Conservation (phyloP, 2,888 invertebrate species). For the Gastrophysa polygoni region DNA sequence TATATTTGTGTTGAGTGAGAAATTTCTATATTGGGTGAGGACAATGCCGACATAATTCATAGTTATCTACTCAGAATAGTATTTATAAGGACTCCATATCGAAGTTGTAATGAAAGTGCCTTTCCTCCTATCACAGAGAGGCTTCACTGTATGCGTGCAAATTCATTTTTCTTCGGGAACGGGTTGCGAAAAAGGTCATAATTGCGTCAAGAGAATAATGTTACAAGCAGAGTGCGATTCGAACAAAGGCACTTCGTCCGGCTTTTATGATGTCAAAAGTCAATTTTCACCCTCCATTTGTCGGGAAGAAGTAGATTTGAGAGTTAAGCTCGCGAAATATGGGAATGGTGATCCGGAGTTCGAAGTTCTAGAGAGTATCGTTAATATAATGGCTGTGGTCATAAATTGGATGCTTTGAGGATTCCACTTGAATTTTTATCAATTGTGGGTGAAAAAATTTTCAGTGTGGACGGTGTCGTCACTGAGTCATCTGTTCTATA, state of each 20-base stretch:
- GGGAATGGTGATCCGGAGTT: constrained; percentile 29
- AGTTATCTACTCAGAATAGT: too few relatives aligned
- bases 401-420: background rate
- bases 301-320: constrained; percentile 48
- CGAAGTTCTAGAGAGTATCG: constrained; percentile 29
- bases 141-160: background rate
- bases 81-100: too few relatives aligned
- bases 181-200: constrained; percentile 26
- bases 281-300: constrained; percentile 59
- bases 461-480: too few relatives aligned
- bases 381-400: constrained; percentile 38
- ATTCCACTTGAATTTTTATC: background rate
- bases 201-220: constrained; percentile 45
- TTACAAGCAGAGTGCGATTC: constrained; percentile 45
- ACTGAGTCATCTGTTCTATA: too few relatives aligned
- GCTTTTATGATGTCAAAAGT: constrained; percentile 56
- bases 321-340: constrained; percentile 51
- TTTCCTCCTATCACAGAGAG: too few relatives aligned
- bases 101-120: too few relatives aligned
- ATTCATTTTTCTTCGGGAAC: background rate
- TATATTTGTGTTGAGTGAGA: too few relatives aligned
- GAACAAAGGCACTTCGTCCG: constrained; percentile 50
- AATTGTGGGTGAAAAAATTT: background rate
- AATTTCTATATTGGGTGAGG: too few relatives aligned
- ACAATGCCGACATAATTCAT: too few relatives aligned